Evolutionary conservation across 1,140 invertebrate species (phyloP), one percentile per base, ranked within the genome.

Genomic region (Sipha flava): DNA sequence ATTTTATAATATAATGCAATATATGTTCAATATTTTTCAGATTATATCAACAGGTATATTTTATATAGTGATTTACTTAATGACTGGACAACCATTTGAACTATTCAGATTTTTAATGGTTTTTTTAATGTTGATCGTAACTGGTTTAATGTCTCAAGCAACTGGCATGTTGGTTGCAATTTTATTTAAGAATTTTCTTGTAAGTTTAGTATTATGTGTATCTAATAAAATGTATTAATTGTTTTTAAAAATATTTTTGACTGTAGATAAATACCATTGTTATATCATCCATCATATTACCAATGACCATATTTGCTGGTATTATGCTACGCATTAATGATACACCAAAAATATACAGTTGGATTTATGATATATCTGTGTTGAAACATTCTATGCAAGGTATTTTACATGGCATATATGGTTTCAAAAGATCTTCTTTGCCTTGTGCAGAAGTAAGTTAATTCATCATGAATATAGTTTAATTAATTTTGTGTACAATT

Each of bases 101-200:
- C 88, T 90, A 31, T 89, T 92, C 62, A 89, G 96, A 45, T 95
- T 97, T 84, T 86, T 92, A 3, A 94, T 97, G 91, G 95, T 97
- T 84, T 88, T 95, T 9, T 89, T 91, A 14, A 94, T 97, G 83
- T 93, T 94, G 81, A 92, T 95, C 79, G 88, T 97, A 57, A 96
- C 94, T 34, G 93, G 95, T 1, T 86, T 98, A 10, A 95, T 98
- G 34, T 92, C 95, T 9, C 96, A 98, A 86, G 95, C 94, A 37
- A 88, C 97, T 45, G 97, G 96, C 2, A 87, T 98, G 5, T 89
- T 98, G 29, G 95, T 98, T 80, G 96, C 96, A 75, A 95, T 95
- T 79, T 93, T 92, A 34, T 92, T 96, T 87, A 80, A 75, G 9
- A 64, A n/a, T 64, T 64, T 77, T 26, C 49, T 77, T 18, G 73